Evolutionary conservation across 2,888 invertebrate genomes (phyloP), one percentile per base, ranked within the genome.

Genomic region (Pristionchus arcanus): DNA sequence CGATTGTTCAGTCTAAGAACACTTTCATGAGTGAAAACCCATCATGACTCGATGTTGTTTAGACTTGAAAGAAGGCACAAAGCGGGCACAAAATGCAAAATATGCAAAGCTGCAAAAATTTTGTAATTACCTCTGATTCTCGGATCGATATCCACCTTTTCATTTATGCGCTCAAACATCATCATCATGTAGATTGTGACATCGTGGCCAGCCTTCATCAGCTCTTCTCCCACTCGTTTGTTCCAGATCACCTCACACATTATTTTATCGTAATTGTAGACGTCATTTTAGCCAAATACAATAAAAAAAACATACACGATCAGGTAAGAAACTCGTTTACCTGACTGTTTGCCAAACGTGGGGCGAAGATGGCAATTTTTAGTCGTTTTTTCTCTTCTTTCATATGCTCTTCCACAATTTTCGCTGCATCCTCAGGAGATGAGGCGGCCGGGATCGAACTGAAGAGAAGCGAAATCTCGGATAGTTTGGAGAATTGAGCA

Each of bases 191-290:
- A 86, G 90, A 93, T 90, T 15, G 93, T 93, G 21, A 93, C 93
- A 86, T 93, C 91, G 63, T 93, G 93, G 53, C 93, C 93, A 28
- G 92, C 93, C 89, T 91, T 90, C 9, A 90, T 90, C 53, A 93
- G 86, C 34, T 91, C 91, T 77, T 92, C 91, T 0, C 92, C 92
- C 16, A 93, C 93, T 86, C 93, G 85, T 31, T 90, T 90, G 87
- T 92, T 92, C 90, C 92, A 93, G 90, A 93, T 90, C 5, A 92
- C 89, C 93, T 93, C 9, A 49, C 11, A 49, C 13, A 68, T 4
- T 13, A 15, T 68, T 28, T 15, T 28, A 28, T 28, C n/a, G 28
- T 7, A 68, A 68, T n/a, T n/a, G n/a, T n/a, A n/a, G n/a, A n/a
- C n/a, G n/a, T n/a, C n/a, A n/a, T n/a, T n/a, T n/a, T n/a, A n/a